Percentiles rank a stretch among this genome's conserved stretches.
These are phyloP conservation scores for Exaiptasia diaphana DNA, from an alignment of 64 coral and sea anemone species.

Conservation along the genomic window DNA sequence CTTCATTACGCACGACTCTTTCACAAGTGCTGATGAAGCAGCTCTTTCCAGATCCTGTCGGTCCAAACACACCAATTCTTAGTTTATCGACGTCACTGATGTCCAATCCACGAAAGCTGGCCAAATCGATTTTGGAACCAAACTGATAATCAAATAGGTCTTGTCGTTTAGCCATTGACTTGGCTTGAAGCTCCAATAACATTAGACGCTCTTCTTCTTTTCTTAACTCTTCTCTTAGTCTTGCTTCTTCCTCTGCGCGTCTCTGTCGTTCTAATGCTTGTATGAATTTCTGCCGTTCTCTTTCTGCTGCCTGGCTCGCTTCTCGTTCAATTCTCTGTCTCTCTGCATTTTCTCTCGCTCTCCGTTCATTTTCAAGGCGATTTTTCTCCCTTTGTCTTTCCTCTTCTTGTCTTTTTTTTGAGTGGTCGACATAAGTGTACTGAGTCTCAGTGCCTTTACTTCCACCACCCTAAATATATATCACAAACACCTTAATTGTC, in stretches of 20 bases:
- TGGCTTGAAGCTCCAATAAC: constrained; percentile 1
- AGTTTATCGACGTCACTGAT: constrained; percentile 52
- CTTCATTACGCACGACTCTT: constrained; percentile 29
- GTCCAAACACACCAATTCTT: constrained; percentile 71
- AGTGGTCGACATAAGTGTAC: constrained; percentile 32
- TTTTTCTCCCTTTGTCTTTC: background rate
- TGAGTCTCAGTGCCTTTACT: constrained; percentile 50
- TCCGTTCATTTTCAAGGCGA: constrained; percentile 39
- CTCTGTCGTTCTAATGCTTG: constrained; percentile 10
- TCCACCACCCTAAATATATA: background rate
- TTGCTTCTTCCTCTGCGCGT: background rate
- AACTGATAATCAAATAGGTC: constrained; percentile 66
- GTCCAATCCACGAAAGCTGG: constrained; percentile 45
- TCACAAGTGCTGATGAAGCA: constrained; percentile 84
- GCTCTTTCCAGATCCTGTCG: constrained; percentile 73
- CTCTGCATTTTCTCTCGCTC: constrained; percentile 3
- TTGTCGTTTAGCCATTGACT: constrained; percentile 17
- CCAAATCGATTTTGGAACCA: constrained; percentile 54
- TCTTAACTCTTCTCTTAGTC: background rate
- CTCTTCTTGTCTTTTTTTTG: background rate
- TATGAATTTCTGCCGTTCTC: background rate
- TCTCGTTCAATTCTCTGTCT: constrained; percentile 12
- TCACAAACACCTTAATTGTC: background rate
- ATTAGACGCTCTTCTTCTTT: background rate
- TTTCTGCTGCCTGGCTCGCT: background rate